These are phyloP conservation scores for Bhutanitis thaidina DNA, from an alignment of 2,888 invertebrate species.

Conservation along the genomic window DNA sequence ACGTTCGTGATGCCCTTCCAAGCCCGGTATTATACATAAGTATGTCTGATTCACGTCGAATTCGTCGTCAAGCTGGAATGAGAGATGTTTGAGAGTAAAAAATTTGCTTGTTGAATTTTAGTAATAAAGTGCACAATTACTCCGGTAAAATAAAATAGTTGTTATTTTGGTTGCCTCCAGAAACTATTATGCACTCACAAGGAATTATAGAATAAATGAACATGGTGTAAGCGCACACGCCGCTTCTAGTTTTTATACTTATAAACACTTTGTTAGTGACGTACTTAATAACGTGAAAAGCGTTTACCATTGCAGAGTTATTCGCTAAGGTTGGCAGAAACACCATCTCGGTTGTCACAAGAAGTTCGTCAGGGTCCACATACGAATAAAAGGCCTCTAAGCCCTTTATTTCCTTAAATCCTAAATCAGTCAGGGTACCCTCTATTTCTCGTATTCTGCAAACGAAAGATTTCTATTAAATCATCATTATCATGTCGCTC, in stretches of 20 bases:
- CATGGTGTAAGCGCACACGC: too few species aligned
- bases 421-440: slow-evolving; percentile 18
- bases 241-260: too few species aligned
- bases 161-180: too few species aligned
- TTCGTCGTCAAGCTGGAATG: slow-evolving; percentile 28
- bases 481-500: too few species aligned
- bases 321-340: slow-evolving; percentile 39
- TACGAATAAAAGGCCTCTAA: slow-evolving; percentile 39
- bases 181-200: too few species aligned
- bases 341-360: slow-evolving; percentile 44
- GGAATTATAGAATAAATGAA: too few species aligned
- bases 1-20: slow-evolving; percentile 42
- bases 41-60: slow-evolving; percentile 27
- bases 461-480: slow-evolving; percentile 3
- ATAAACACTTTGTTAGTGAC: too few species aligned
- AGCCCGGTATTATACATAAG: slow-evolving; percentile 43
- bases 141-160: too few species aligned
- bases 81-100: too few species aligned
- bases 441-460: slow-evolving; percentile 29
- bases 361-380: slow-evolving; percentile 47
- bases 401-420: slow-evolving; percentile 33
- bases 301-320: slow-evolving; percentile 26
- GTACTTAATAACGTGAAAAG: too few species aligned
- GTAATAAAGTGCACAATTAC: too few species aligned
- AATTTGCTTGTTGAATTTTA: too few species aligned